Conservation (phyloP, 1,140 invertebrate species). For the Drosophila repletoides region DNA sequence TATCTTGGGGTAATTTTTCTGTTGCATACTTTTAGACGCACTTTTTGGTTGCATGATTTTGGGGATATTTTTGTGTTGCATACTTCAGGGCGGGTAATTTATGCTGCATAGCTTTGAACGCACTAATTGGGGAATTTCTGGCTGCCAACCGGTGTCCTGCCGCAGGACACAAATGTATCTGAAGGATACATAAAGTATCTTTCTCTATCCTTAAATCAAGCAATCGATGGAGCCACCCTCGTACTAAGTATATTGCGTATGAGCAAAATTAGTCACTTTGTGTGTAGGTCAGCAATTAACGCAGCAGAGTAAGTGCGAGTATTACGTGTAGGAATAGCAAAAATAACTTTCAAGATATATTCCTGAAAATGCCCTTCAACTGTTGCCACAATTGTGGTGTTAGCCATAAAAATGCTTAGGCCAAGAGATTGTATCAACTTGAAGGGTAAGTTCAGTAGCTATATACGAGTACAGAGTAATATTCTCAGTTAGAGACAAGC, state of each 20-base stretch:
- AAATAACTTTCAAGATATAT: constrained; percentile 14
- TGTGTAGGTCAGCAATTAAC: constrained; percentile 74
- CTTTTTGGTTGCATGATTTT: too few relatives aligned
- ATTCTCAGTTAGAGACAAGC: constrained; percentile 36
- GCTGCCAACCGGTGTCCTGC: too few relatives aligned
- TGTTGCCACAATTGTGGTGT: not conserved
- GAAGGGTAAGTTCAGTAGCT: not conserved
- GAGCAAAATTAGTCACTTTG: constrained; percentile 59
- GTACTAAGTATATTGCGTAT: not conserved
- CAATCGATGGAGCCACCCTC: not conserved
- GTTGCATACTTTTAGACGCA: too few relatives aligned
- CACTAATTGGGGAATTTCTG: too few relatives aligned
- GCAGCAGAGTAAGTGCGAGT: constrained; percentile 19
- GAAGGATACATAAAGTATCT: too few relatives aligned
- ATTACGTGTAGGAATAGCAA: constrained; percentile 18
- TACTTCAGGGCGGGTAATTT: too few relatives aligned
- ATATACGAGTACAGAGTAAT: not conserved
- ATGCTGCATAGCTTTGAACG: too few relatives aligned
- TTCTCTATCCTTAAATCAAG: too few relatives aligned
- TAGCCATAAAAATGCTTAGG: constrained; percentile 8
- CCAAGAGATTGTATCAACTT: not conserved
- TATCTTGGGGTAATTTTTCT: too few relatives aligned
- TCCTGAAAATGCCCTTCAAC: not conserved
- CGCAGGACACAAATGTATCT: too few relatives aligned
- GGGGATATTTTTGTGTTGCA: too few relatives aligned